These are phyloP conservation scores for Ochotona princeps DNA, from an alignment of 2,113 vertebrate genomes.

Conservation along the genomic window DNA sequence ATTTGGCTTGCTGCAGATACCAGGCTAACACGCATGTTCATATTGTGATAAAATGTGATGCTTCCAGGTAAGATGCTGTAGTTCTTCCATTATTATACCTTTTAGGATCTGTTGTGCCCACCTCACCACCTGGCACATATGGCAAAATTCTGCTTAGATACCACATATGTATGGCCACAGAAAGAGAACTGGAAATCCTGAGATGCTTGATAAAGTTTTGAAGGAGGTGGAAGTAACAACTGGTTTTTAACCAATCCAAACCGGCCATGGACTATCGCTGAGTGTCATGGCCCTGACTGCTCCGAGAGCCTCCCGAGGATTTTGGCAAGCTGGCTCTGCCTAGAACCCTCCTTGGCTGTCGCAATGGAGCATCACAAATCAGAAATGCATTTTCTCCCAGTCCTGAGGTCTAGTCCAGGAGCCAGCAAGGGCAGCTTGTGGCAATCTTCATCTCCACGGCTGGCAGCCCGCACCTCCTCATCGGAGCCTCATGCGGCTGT, in stretches of 20 bases:
- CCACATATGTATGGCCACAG: background rate
- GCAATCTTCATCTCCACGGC: no score
- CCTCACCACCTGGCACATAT: background rate
- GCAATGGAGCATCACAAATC: rapidly evolving
- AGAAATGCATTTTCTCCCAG: no score
- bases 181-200: background rate
- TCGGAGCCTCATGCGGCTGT: rapidly evolving
- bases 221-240: background rate
- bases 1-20: background rate
- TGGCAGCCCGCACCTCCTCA: rapidly evolving
- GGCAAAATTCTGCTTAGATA: background rate
- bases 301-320: background rate
- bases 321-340: background rate
- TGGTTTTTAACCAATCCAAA: rapidly evolving
- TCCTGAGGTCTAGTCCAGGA: background rate
- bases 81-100: rapidly evolving
- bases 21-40: background rate
- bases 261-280: rapidly evolving
- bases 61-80: no score
- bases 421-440: rapidly evolving
- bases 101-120: rapidly evolving
- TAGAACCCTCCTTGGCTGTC: rapidly evolving
- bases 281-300: rapidly evolving
- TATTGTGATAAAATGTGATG: no score
- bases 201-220: rapidly evolving